These are phyloP conservation scores for Hydractinia symbiolongicarpus DNA, from an alignment of 30 jellyfish, hydroid and myxozoan species.

Conservation along the genomic window DNA sequence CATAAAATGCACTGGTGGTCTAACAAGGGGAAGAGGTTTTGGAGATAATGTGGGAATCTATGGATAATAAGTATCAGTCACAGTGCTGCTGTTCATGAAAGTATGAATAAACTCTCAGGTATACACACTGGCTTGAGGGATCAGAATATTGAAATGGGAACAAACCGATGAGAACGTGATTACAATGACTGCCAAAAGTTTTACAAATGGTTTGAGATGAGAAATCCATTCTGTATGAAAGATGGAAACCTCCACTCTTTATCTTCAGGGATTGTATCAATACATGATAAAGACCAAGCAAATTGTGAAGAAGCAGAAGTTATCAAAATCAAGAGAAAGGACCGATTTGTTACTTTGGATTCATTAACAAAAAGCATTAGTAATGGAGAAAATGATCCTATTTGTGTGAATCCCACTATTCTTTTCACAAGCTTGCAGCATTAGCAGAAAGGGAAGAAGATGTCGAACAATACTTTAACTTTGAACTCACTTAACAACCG, in stretches of 20 bases:
- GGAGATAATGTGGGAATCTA: conserved; percentile 27
- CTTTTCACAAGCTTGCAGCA: conserved; percentile 46
- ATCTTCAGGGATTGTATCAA: conserved; percentile 38
- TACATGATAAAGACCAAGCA: conserved; percentile 28
- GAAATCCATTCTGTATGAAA: conserved; percentile 27
- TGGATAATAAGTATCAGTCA: conserved; percentile 37
- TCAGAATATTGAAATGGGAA: conserved; percentile 54
- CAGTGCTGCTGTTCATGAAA: conserved; percentile 47
- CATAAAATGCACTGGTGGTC: conserved; percentile 42
- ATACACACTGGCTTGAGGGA: conserved; percentile 33
- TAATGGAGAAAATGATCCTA: conserved; percentile 18
- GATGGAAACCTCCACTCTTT: conserved; percentile 32
- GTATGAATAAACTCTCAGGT: conserved; percentile 39
- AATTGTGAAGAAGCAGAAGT: conserved; percentile 54
- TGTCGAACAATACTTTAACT: conserved; percentile 29
- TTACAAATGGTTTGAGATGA: conserved; percentile 34
- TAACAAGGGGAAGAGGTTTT: conserved; percentile 51
- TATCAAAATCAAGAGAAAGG: conserved; percentile 22
- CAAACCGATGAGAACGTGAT: conserved; percentile 36
- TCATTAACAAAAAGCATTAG: conserved; percentile 15
- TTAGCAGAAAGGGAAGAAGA: conserved; percentile 27
- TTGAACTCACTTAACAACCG: conserved; percentile 1
- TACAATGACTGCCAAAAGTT: not conserved
- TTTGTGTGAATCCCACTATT: conserved; percentile 40
- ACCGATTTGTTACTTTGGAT: conserved; percentile 32